phyloP scores from a whole-genome alignment of 1,140 invertebrate species.

The Sipha flava region DNA sequence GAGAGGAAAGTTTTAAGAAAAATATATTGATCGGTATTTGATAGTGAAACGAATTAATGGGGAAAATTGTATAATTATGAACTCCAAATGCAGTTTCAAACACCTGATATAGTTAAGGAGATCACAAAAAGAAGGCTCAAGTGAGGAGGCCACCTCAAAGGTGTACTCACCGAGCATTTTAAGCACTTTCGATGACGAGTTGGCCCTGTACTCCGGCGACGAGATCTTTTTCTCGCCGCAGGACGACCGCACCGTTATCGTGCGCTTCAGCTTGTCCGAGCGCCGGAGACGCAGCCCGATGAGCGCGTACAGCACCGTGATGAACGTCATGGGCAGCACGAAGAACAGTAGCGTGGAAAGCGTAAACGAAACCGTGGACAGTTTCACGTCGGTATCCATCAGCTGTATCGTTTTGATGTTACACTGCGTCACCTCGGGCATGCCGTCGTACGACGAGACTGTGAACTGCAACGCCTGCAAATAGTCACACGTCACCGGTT shows the following conservation, averaged over 20 bases:
- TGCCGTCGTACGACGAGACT: neutral
- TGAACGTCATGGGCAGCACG: slow-evolving; percentile 74
- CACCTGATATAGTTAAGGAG: too few species aligned
- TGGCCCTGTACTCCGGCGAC: slow-evolving; percentile 18
- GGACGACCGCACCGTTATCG: slow-evolving; percentile 31
- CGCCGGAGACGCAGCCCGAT: slow-evolving; percentile 67
- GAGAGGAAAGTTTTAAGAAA: too few species aligned
- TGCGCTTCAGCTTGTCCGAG: slow-evolving; percentile 49
- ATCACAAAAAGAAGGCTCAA: too few species aligned
- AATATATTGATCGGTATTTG: too few species aligned
- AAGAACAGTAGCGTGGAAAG: slow-evolving; percentile 80
- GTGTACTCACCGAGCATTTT: slow-evolving; percentile 40
- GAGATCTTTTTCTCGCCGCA: slow-evolving; percentile 27
- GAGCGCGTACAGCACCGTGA: slow-evolving; percentile 70
- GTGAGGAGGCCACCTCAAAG: too few species aligned
- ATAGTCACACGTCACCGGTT: too few species aligned
- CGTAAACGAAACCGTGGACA: slow-evolving; percentile 63
- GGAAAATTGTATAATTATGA: too few species aligned
- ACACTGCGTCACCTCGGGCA: neutral
- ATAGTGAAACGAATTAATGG: too few species aligned
- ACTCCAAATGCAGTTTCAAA: too few species aligned
- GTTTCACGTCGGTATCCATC: neutral
- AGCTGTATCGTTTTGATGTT: neutral
- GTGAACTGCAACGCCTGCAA: slow-evolving; percentile 8
- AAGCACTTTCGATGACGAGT: slow-evolving; percentile 38